A percentile compares a stretch with the other conserved stretches of the same genome.
These are phyloP conservation scores for Marisa cornuarietis DNA, from an alignment of 1,140 invertebrate genomes.

Conservation along the genomic window DNA sequence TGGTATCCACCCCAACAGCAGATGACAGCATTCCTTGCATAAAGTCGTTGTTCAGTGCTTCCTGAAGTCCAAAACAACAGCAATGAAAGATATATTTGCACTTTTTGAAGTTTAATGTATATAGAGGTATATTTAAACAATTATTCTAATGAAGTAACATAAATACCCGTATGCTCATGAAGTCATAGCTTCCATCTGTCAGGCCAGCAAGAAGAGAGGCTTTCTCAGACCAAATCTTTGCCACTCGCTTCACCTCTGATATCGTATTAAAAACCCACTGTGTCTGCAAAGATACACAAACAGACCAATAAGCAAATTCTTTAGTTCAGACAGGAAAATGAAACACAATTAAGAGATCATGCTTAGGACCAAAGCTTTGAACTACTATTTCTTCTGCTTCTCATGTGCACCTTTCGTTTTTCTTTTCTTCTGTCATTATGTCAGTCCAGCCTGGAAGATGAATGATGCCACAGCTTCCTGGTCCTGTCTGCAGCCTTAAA, in stretches of 20 bases:
- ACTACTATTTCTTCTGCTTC: not conserved
- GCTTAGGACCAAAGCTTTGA: not conserved
- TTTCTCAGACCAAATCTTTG: conserved; percentile 55
- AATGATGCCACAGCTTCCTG: no score
- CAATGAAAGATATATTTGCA: no score
- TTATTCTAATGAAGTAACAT: not conserved
- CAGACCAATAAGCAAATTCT: no score
- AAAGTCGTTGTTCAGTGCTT: conserved; percentile 46
- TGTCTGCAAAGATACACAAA: conserved; percentile 38
- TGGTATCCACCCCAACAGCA: conserved; percentile 27
- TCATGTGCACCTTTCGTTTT: no score
- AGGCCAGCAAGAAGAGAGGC: conserved; percentile 45
- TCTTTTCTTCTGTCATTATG: no score
- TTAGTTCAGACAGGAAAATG: not conserved
- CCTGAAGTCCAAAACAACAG: conserved; percentile 32
- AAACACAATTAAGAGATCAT: not conserved
- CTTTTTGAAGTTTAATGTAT: no score
- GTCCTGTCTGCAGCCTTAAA: no score
- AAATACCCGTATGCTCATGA: conserved; percentile 42
- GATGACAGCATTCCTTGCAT: conserved; percentile 41
- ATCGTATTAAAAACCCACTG: conserved; percentile 56
- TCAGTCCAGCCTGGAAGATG: no score
- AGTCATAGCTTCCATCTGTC: conserved; percentile 24
- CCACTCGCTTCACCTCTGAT: conserved; percentile 47
- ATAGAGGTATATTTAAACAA: no score